phyloP scores from a whole-genome alignment of 2,888 invertebrate genomes.

The Panorpa germanica region DNA sequence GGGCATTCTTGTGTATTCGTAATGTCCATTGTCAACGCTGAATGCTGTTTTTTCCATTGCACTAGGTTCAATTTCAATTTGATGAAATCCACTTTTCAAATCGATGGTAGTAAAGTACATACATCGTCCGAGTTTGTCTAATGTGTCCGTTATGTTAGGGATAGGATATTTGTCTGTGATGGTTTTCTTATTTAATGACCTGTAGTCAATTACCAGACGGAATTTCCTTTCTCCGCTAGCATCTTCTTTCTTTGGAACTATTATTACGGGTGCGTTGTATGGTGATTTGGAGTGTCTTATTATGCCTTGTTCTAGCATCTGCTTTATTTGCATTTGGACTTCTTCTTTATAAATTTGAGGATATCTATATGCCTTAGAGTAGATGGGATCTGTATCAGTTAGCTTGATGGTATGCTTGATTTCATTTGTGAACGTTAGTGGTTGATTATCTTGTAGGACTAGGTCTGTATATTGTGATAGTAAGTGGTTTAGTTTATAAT shows the following conservation, averaged over 20 bases:
- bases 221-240: constrained; percentile 8
- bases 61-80: constrained; percentile 13
- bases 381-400: constrained; percentile 6
- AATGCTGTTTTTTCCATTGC: constrained; percentile 13
- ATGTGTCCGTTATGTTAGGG: constrained; percentile 13
- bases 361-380: constrained; percentile 7
- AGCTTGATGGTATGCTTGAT: constrained; percentile 6
- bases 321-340: constrained; percentile 7
- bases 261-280: too few species aligned
- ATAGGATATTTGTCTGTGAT: constrained; percentile 12
- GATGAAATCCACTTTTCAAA: constrained; percentile 14
- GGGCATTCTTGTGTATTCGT: constrained; percentile 11
- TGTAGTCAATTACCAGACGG: constrained; percentile 10
- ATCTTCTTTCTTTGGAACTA: constrained; percentile 12
- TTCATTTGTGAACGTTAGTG: constrained; percentile 5
- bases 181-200: constrained; percentile 12
- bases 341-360: constrained; percentile 8
- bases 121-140: constrained; percentile 12
- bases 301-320: constrained; percentile 6
- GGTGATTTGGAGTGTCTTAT: constrained; percentile 1
- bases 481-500: too few species aligned
- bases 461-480: constrained; percentile 7
- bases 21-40: constrained; percentile 10
- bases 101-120: constrained; percentile 14
- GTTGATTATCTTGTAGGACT: constrained; percentile 5